Evolutionary conservation across 2,797 vertebrate genomes (phyloP), one percentile per base, ranked within the genome.

Genomic region (Thripadectes ignobilis): DNA sequence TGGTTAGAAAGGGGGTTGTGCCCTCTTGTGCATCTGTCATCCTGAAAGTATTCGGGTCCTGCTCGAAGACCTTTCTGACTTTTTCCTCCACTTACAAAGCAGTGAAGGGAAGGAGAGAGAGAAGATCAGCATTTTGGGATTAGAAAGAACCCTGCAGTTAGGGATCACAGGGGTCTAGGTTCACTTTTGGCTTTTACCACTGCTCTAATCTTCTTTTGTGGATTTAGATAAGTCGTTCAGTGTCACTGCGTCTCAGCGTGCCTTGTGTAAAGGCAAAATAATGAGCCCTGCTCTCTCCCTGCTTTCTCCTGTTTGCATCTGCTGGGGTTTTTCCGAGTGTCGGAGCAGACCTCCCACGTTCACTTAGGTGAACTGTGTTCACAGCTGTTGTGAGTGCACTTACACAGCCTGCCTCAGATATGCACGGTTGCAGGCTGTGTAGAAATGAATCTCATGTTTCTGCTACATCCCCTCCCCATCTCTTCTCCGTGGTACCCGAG

Each of bases 341-440:
- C 0, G 3, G 81, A 51, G 30, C 66, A 45, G 55, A 65, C 22
- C 39, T 49, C 34, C 55, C 12, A 0, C 12, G 29, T 26, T 59
- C n/a, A 0, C 34, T 3, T 12, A 8, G 48, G 43, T 4, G 52
- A 22, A 2, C 48, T 1, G 51, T 5, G 71, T 21, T 52, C 46
- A 3, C 27, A 18, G 77, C 77, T 43, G 61, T 2, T 0, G 5
- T 2, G 79, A 3, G 51, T 10, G 5, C n/a, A 0, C 45, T 17
- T 7, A 3, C 51, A 2, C 1, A 36, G 61, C 75, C 46, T 1
- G 45, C 12, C 7, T 41, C 38, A 1, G 23, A 2, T 12, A 9
- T 0, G 21, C 39, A 1, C 18, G 1, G 10, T 0, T 59, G 23
- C 38, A 10, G 58, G 39, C 2, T 26, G 48, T 24, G 15, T 3